These are phyloP conservation scores for Equus przewalskii DNA, from an alignment of 2,113 vertebrate species.

Conservation along the genomic window DNA sequence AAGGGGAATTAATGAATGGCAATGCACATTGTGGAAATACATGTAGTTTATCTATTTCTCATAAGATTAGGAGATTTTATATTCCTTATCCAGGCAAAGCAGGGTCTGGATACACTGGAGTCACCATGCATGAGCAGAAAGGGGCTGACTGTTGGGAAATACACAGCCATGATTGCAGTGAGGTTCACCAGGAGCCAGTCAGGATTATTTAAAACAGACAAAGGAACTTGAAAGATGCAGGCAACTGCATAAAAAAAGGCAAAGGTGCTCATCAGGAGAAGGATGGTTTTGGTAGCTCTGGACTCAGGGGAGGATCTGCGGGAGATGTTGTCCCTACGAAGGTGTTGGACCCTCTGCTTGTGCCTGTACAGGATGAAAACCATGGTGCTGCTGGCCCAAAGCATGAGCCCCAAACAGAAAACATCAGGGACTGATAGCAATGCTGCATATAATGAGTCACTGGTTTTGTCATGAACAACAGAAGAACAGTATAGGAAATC, in stretches of 20 bases:
- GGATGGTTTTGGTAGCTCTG: background rate
- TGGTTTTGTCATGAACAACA: background rate
- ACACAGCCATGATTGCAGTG: background rate
- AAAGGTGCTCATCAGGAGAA: background rate
- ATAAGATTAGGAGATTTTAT: background rate
- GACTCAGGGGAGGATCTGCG: background rate
- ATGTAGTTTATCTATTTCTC: background rate
- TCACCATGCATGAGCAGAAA: background rate
- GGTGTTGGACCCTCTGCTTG: background rate
- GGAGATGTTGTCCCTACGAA: fast-evolving
- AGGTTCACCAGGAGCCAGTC: background rate
- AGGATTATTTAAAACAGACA: background rate
- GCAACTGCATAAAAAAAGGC: background rate
- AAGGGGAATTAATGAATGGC: background rate
- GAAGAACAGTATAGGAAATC: background rate
- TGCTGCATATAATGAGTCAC: too few relatives aligned
- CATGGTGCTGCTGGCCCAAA: background rate
- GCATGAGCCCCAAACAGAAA: background rate
- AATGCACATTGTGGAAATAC: background rate
- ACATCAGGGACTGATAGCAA: background rate
- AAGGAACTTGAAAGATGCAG: background rate
- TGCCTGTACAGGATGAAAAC: background rate
- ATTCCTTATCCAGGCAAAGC: background rate
- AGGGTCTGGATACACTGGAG: background rate
- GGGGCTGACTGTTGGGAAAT: background rate